Percentiles rank a stretch among this genome's conserved stretches.
These are phyloP conservation scores for Nasalis larvatus DNA, from an alignment of 2,113 vertebrate genomes.

Conservation along the genomic window DNA sequence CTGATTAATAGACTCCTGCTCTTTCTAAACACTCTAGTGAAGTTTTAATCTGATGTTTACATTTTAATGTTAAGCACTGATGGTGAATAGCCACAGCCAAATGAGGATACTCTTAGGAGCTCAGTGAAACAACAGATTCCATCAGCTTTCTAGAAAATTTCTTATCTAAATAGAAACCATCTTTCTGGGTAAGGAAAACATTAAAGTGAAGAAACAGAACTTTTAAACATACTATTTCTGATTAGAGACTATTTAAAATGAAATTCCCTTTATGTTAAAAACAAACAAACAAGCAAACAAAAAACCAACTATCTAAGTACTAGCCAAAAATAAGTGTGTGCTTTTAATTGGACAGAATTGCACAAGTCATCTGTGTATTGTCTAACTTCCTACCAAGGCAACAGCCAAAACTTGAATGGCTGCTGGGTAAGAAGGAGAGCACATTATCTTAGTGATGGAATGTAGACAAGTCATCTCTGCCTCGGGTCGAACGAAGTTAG, in stretches of 20 bases:
- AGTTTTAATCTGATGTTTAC: conserved; percentile 36
- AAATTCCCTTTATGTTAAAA: neutral
- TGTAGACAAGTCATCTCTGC: neutral
- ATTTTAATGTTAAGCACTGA: neutral
- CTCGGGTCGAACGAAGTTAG: neutral
- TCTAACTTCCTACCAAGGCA: conserved; percentile 28
- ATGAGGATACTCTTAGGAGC: neutral
- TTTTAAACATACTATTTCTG: neutral
- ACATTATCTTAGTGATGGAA: neutral
- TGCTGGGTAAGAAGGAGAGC: neutral
- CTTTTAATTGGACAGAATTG: conserved; percentile 16
- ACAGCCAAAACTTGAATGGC: neutral
- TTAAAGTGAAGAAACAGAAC: neutral
- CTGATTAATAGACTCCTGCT: neutral
- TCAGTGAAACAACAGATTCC: neutral
- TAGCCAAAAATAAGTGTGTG: conserved; percentile 24
- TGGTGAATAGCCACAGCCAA: neutral
- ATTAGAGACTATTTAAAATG: conserved; percentile 18
- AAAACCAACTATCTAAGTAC: neutral
- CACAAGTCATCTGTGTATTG: neutral
- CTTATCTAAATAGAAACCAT: conserved; percentile 24
- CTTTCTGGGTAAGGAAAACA: neutral
- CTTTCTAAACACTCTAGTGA: conserved; percentile 1
- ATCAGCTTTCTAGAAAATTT: neutral
- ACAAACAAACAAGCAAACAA: too few species aligned